Conservation (phyloP, 2,797 vertebrate species). For the Macropus fuliginosus region DNA sequence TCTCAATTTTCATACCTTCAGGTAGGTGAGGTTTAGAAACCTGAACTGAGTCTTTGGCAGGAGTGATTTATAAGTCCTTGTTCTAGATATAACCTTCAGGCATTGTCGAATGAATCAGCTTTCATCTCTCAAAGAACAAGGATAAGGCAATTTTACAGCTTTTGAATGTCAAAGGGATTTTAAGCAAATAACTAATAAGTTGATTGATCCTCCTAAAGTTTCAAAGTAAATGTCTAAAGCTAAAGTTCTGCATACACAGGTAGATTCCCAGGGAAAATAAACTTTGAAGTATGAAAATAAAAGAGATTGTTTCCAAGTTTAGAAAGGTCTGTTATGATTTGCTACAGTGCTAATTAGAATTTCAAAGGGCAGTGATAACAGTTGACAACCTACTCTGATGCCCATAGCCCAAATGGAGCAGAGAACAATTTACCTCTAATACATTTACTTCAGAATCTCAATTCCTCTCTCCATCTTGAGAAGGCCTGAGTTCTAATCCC, state of each 20-base stretch:
- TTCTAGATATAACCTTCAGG: slow-evolving; percentile 3
- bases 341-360: neutral
- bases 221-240: slow-evolving; percentile 8
- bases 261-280: neutral
- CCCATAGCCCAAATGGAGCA: neutral
- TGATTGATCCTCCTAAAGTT: slow-evolving; percentile 4
- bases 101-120: neutral
- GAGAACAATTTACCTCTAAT: neutral
- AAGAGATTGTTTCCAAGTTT: slow-evolving; percentile 2
- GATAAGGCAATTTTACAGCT: neutral
- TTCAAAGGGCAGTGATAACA: neutral
- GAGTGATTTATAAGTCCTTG: neutral
- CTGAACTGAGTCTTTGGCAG: neutral
- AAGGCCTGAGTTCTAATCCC: neutral
- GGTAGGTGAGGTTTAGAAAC: neutral
- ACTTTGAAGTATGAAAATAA: slow-evolving; percentile 1
- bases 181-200: slow-evolving; percentile 9
- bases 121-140: slow-evolving; percentile 10
- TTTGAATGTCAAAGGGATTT: neutral
- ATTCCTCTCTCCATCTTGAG: neutral
- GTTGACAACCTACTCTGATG: neutral
- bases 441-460: neutral
- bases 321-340: slow-evolving; percentile 1
- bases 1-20: neutral
- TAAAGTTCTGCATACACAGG: neutral